phyloP scores from a whole-genome alignment of 2,888 invertebrate species.

The Perdita meconis region DNA sequence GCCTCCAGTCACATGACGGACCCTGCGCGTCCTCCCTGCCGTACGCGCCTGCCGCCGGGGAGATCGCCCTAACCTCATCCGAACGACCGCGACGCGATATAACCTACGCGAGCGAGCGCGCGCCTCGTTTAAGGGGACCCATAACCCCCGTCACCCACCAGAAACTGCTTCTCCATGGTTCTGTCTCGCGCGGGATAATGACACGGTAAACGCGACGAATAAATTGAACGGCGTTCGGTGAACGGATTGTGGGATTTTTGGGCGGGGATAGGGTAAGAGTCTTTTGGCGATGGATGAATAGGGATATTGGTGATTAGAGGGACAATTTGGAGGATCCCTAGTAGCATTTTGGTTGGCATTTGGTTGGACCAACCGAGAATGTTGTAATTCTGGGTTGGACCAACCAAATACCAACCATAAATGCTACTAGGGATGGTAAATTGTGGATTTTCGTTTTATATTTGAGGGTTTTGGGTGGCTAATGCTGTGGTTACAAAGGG shows the following conservation, averaged over 20 bases:
- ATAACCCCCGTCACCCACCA: conserved; percentile 30
- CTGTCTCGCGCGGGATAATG: conserved; percentile 9
- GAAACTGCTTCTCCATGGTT: conserved; percentile 26
- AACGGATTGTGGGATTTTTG: not conserved
- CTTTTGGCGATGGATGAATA: too few relatives aligned
- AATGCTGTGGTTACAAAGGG: too few relatives aligned
- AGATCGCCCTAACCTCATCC: conserved; percentile 58
- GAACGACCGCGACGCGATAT: conserved; percentile 16
- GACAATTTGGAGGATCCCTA: too few relatives aligned
- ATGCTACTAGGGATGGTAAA: too few relatives aligned
- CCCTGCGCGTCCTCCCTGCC: conserved; percentile 66
- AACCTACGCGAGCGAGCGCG: conserved; percentile 46
- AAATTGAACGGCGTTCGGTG: not conserved
- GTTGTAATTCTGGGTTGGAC: too few relatives aligned
- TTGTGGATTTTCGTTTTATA: too few relatives aligned
- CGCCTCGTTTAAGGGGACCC: conserved; percentile 47
- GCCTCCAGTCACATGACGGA: conserved; percentile 81
- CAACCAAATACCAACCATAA: too few relatives aligned
- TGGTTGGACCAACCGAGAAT: too few relatives aligned
- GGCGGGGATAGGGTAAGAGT: not conserved
- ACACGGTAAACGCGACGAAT: not conserved
- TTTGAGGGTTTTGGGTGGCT: too few relatives aligned
- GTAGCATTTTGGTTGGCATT: too few relatives aligned
- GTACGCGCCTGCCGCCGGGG: conserved; percentile 60
- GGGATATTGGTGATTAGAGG: too few relatives aligned